Percentiles rank a stretch among this genome's conserved stretches.
Evolutionary conservation across 2,797 vertebrate species (phyloP).

Genomic region (Muscicapa striata): DNA sequence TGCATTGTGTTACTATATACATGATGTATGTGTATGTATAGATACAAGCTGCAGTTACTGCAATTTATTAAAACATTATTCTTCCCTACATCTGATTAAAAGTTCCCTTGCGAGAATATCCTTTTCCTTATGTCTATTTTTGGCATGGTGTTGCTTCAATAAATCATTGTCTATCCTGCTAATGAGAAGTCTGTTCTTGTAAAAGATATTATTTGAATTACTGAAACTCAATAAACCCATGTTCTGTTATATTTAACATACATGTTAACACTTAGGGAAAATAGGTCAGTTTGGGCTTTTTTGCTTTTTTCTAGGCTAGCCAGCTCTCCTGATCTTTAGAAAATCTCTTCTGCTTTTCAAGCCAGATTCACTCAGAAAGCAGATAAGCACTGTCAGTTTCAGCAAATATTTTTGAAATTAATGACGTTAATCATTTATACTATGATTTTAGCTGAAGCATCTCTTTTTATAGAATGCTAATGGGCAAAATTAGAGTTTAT

Average conservation of each 20-base stretch:
- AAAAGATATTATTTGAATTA: neutral
- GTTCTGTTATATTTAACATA: neutral
- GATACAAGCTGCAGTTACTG: neutral
- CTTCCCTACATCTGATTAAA: neutral
- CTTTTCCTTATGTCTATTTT: neutral
- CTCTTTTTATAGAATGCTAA: neutral
- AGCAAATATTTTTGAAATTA: neutral
- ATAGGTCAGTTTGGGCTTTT: neutral
- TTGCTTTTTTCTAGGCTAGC: neutral
- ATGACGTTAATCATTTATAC: neutral
- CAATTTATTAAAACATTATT: neutral
- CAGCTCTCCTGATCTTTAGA: neutral
- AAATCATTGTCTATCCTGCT: neutral
- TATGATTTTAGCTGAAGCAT: neutral
- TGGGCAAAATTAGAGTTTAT: neutral
- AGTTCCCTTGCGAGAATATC: neutral
- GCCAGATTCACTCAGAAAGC: neutral
- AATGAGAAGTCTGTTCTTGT: neutral
- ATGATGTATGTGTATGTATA: too few relatives aligned
- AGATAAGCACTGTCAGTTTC: neutral
- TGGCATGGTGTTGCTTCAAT: neutral
- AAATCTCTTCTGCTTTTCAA: neutral
- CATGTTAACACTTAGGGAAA: neutral
- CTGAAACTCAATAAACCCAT: neutral
- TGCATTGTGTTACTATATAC: rapidly evolving